Evolutionary conservation across 2,113 vertebrate species (phyloP).

Genomic region (Aphelocoma coerulescens): DNA sequence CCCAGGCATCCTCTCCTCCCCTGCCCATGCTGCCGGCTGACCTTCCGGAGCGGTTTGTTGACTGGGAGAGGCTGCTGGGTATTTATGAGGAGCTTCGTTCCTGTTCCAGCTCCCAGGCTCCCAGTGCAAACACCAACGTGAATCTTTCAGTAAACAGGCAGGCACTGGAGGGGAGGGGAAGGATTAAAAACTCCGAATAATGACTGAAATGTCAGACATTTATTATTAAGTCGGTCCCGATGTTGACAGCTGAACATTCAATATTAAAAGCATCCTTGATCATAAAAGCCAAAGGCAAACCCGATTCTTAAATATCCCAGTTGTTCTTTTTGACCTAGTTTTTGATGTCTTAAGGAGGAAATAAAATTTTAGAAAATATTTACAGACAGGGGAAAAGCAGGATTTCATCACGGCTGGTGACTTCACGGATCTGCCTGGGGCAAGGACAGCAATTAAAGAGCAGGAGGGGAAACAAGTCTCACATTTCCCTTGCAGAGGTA

Average conservation of each 20-base stretch:
- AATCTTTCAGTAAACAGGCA: not conserved
- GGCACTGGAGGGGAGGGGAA: not conserved
- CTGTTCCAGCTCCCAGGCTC: not conserved
- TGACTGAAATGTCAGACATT: conserved; percentile 37
- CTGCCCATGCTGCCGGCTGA: not conserved
- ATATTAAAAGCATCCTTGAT: conserved; percentile 37
- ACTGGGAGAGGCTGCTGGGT: not conserved
- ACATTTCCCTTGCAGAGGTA: not conserved
- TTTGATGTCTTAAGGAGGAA: conserved; percentile 9
- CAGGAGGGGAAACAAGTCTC: not conserved
- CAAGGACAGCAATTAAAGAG: not conserved
- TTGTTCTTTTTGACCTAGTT: conserved; percentile 38
- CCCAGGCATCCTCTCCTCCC: not conserved
- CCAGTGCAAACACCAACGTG: not conserved
- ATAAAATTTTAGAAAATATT: not conserved
- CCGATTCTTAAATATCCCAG: conserved; percentile 4
- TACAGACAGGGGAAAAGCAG: not conserved
- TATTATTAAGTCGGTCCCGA: not conserved
- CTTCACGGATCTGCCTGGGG: not conserved
- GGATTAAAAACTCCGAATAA: not conserved
- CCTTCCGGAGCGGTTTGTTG: not conserved
- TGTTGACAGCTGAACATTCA: conserved; percentile 34
- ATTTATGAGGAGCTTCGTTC: not conserved
- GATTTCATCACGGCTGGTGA: not conserved
- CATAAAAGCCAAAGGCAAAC: conserved; percentile 44